Conservation (phyloP, 1,140 invertebrate species). For the Campoletis sonorensis region DNA sequence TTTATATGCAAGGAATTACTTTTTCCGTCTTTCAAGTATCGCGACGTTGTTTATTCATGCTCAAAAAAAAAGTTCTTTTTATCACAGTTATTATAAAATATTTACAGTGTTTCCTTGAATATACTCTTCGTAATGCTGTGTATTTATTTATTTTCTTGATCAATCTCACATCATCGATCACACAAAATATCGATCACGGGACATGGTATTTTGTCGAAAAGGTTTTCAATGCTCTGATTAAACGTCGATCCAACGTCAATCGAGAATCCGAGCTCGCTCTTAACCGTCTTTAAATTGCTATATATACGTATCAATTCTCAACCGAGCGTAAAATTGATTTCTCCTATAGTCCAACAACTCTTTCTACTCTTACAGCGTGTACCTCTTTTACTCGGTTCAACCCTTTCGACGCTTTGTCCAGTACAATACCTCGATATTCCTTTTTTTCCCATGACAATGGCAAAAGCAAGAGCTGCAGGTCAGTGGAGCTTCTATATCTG, state of each 20-base stretch:
- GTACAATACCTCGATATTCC: not conserved
- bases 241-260: too few relatives aligned
- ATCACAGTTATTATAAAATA: too few relatives aligned
- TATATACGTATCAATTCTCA: not conserved
- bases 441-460: not conserved
- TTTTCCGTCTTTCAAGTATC: not conserved
- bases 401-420: not conserved
- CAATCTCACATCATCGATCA: too few relatives aligned
- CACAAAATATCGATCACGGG: too few relatives aligned
- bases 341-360: not conserved
- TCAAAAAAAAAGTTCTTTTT: too few relatives aligned
- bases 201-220: too few relatives aligned
- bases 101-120: too few relatives aligned
- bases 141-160: too few relatives aligned
- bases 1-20: not conserved
- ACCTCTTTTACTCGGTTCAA: not conserved
- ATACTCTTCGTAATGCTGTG: too few relatives aligned
- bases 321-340: conserved; percentile 3
- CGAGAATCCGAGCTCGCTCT: too few relatives aligned
- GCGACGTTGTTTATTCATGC: not conserved
- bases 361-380: not conserved
- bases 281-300: not conserved
- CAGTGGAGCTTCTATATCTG: not conserved
- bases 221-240: too few relatives aligned
- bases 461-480: not conserved